Evolutionary conservation across 2,797 vertebrate genomes (phyloP).

Genomic region (Parambassis ranga): DNA sequence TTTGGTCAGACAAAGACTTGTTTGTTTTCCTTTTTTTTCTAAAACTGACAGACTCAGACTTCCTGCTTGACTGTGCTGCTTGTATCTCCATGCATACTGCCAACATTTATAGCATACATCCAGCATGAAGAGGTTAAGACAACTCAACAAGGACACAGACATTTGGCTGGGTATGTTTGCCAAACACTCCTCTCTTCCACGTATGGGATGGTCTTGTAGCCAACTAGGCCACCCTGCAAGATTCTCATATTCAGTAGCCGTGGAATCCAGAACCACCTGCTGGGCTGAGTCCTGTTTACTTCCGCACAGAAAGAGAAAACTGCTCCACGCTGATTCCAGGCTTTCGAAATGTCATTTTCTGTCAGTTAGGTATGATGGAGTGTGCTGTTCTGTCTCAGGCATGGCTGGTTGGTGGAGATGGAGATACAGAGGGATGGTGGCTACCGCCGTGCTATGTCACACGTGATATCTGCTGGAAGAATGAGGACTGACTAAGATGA

Average conservation of each 20-base stretch:
- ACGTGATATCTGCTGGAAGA: constrained; percentile 30
- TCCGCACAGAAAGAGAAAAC: constrained; percentile 35
- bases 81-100: not conserved
- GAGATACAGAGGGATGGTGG: constrained; percentile 33
- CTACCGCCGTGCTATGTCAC: constrained; percentile 28
- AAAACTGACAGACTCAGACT: not conserved
- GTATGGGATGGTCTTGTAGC: not conserved
- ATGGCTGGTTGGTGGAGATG: constrained; percentile 25
- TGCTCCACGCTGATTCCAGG: constrained; percentile 48
- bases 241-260: constrained; percentile 35
- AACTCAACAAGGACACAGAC: constrained; percentile 2
- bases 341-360: constrained; percentile 55
- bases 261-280: constrained; percentile 37
- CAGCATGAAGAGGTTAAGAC: not conserved
- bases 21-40: not conserved
- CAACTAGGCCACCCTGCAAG: constrained; percentile 22
- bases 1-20: not conserved
- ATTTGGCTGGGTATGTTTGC: not conserved
- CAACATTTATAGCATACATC: no score
- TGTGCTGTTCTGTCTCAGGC: constrained; percentile 42
- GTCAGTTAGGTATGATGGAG: constrained; percentile 61
- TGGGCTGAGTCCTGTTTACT: constrained; percentile 45
- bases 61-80: not conserved
- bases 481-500: constrained; percentile 53
- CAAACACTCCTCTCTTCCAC: constrained; percentile 6